Percentiles rank a stretch among this genome's conserved stretches.
phyloP scores from a whole-genome alignment of 2,797 vertebrate genomes.

The Sebastes diploproa region DNA sequence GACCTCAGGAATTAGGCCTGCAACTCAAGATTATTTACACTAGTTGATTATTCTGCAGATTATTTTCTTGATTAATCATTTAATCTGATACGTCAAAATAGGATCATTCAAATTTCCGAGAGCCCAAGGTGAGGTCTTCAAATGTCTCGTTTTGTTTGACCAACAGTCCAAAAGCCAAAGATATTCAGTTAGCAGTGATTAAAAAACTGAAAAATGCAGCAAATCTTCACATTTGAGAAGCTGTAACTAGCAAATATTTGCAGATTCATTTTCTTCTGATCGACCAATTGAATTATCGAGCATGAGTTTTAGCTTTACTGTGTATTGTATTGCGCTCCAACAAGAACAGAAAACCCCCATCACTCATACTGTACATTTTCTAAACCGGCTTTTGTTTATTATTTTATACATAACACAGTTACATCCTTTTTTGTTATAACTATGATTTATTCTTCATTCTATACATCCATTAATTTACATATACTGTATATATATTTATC shows the following conservation, averaged over 20 bases:
- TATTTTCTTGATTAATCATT: not conserved
- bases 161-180: too few relatives aligned
- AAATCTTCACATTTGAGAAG: not conserved
- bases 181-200: not conserved
- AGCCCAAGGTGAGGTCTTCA: not conserved
- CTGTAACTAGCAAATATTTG: not conserved
- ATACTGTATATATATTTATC: not conserved
- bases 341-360: not conserved
- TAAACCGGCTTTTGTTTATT: not conserved
- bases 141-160: not conserved
- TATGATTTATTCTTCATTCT: not conserved
- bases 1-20: too few relatives aligned
- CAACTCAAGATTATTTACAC: not conserved
- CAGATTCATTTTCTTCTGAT: too few relatives aligned
- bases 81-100: not conserved
- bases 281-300: too few relatives aligned
- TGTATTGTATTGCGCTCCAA: not conserved
- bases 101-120: not conserved
- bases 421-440: too few relatives aligned
- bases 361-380: not conserved
- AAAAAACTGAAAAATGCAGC: not conserved
- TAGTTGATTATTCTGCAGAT: not conserved
- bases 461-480: not conserved
- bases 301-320: not conserved
- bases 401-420: too few relatives aligned